Conservation (phyloP, 1,140 invertebrate genomes). For the Nymphalis io region DNA sequence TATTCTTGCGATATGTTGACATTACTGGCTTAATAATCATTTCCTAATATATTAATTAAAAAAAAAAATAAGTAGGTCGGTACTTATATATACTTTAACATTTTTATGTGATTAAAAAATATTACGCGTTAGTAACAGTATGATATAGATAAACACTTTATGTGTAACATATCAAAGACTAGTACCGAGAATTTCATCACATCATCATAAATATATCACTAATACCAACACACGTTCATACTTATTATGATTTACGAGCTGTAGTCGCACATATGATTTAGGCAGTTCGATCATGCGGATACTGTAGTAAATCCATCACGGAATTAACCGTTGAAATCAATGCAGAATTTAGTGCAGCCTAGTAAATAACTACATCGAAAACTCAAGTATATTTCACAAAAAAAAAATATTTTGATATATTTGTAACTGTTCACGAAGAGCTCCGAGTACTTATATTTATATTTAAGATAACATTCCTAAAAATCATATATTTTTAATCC, state of each 20-base stretch:
- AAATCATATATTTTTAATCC: no score
- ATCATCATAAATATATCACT: conserved; percentile 32
- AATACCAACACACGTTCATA: conserved; percentile 34
- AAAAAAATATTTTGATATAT: no score
- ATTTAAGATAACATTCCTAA: no score
- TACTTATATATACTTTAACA: no score
- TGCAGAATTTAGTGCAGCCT: conserved; percentile 25
- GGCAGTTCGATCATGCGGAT: conserved; percentile 36
- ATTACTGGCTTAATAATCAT: no score
- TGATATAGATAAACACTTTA: not conserved
- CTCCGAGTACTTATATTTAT: no score
- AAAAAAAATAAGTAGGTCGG: not conserved
- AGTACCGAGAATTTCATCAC: conserved; percentile 12
- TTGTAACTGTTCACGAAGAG: not conserved
- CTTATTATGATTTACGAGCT: conserved; percentile 40
- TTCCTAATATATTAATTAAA: no score
- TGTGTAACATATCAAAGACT: not conserved
- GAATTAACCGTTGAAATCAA: conserved; percentile 36
- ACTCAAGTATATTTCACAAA: no score
- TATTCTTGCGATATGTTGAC: conserved; percentile 25
- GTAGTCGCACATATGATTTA: conserved; percentile 36
- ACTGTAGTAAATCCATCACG: conserved; percentile 39
- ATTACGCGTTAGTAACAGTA: not conserved
- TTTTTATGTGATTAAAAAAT: no score
- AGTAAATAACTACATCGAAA: not conserved